Conservation (phyloP, 2,797 vertebrate species). For the Sebastes taczanowskii region DNA sequence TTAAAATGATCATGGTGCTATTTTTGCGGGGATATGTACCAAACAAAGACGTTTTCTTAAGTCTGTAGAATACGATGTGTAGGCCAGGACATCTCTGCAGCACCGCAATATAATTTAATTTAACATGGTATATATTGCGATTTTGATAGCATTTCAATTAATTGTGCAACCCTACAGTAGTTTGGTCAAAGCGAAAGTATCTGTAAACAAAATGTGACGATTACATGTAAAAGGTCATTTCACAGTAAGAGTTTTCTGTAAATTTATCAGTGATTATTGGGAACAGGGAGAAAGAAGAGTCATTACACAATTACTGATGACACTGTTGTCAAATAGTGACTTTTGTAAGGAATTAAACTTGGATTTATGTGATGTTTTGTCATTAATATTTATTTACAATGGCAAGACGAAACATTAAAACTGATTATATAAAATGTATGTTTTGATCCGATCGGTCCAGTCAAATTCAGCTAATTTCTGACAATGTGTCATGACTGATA, state of each 20-base stretch:
- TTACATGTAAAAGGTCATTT: constrained; percentile 21
- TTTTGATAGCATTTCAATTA: too few species aligned
- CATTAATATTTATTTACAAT: constrained; percentile 27
- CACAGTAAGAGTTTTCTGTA: constrained; percentile 33
- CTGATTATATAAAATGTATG: not conserved
- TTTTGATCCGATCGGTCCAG: not conserved
- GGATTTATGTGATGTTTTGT: constrained; percentile 44
- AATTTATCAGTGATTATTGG: constrained; percentile 14
- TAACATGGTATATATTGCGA: too few species aligned
- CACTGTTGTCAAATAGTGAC: constrained; percentile 37
- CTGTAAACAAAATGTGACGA: constrained; percentile 13
- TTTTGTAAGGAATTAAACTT: constrained; percentile 51
- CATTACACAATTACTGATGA: constrained; percentile 12
- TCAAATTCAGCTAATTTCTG: not conserved
- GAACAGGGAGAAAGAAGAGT: constrained; percentile 7
- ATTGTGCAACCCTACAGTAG: too few species aligned
- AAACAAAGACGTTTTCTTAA: too few species aligned
- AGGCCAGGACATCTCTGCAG: too few species aligned
- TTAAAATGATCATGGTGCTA: too few species aligned
- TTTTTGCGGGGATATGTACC: too few species aligned
- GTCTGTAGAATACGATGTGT: too few species aligned
- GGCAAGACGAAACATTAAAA: constrained; percentile 14
- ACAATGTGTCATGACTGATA: constrained; percentile 8
- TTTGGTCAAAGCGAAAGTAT: constrained; percentile 8
- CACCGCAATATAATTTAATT: too few species aligned